phyloP scores from a whole-genome alignment of 2,797 vertebrate genomes.

The Orientallactaga sibirica region DNA sequence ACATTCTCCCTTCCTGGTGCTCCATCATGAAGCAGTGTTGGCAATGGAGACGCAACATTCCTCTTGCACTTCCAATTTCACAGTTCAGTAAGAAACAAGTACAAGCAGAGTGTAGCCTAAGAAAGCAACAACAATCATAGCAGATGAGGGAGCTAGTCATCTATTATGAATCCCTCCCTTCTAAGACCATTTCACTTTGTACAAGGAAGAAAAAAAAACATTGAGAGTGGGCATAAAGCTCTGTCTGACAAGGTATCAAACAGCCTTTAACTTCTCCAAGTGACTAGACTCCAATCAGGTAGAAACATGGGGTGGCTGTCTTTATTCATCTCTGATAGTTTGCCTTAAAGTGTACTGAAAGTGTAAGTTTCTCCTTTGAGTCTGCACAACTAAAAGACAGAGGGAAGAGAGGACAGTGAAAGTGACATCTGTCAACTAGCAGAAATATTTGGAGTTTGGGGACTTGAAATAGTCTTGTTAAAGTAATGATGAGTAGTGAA shows the following conservation, averaged over 20 bases:
- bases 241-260: conserved; percentile 53
- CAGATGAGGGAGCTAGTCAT: not conserved
- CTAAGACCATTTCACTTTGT: conserved; percentile 47
- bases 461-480: conserved; percentile 85
- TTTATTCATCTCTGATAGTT: conserved; percentile 79
- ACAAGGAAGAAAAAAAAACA: not conserved
- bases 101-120: conserved; percentile 40
- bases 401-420: conserved; percentile 74
- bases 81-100: conserved; percentile 73
- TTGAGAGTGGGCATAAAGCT: conserved; percentile 18
- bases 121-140: conserved; percentile 38
- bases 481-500: conserved; percentile 89
- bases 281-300: conserved; percentile 72
- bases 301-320: conserved; percentile 71
- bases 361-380: conserved; percentile 71
- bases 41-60: conserved; percentile 66
- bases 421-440: conserved; percentile 87
- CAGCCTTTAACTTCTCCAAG: conserved; percentile 53
- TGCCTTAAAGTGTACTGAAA: conserved; percentile 79
- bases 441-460: conserved; percentile 84
- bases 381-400: conserved; percentile 80
- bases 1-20: not conserved
- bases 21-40: conserved; percentile 26
- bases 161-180: not conserved
- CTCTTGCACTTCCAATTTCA: conserved; percentile 56